Conservation (phyloP, 2,113 vertebrate species). For the Sinocyclocheilus rhinocerous region DNA sequence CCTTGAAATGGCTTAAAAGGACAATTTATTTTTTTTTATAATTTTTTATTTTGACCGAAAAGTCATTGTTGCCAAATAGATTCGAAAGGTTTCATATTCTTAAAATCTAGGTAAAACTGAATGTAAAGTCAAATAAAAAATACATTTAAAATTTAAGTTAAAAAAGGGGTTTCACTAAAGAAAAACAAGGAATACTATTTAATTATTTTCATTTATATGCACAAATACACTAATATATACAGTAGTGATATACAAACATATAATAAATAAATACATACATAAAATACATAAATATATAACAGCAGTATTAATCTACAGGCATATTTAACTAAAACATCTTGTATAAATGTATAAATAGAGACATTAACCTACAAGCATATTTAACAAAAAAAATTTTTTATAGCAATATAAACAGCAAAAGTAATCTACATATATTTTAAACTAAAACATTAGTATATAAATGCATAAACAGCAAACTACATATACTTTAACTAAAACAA, state of each 20-base stretch:
- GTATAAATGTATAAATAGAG: too few species aligned
- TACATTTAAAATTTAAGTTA: background rate
- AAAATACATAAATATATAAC: background rate
- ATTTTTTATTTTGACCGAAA: too few species aligned
- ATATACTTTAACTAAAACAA: background rate
- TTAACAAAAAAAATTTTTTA: too few species aligned
- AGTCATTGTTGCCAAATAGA: background rate
- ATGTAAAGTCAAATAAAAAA: background rate
- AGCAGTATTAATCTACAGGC: background rate
- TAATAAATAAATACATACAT: background rate
- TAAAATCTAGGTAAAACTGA: background rate
- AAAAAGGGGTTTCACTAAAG: background rate
- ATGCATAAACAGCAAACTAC: background rate
- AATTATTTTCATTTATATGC: background rate
- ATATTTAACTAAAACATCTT: background rate
- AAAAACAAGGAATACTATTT: background rate
- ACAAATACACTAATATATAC: background rate
- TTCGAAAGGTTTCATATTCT: background rate
- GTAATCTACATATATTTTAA: background rate
- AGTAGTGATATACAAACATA: background rate
- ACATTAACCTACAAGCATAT: too few species aligned
- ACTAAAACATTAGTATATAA: background rate
- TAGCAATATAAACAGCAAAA: background rate
- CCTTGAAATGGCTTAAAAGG: background rate
- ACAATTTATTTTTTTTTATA: background rate